These are phyloP conservation scores for Bradysia coprophila DNA, from an alignment of 1,140 invertebrate species.

Conservation along the genomic window DNA sequence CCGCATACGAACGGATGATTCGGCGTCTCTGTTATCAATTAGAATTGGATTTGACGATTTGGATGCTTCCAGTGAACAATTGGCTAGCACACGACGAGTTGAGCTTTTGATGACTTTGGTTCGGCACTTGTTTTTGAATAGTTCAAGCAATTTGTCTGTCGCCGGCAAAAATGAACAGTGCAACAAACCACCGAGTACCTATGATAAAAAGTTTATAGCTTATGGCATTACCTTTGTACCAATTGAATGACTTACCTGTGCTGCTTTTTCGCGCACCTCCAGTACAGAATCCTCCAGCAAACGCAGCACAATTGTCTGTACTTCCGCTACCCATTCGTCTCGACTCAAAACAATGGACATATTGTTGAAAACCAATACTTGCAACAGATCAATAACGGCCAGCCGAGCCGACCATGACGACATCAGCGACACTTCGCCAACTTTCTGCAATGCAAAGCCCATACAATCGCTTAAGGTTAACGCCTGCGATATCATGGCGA, in stretches of 20 bases:
- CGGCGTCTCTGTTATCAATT: constrained; percentile 18
- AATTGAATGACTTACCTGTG: too few species aligned
- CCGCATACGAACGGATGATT: constrained; percentile 26
- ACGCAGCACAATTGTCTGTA: constrained; percentile 37
- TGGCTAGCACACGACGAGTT: neutral
- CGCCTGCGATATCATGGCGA: constrained; percentile 42
- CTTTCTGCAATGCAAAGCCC: constrained; percentile 25
- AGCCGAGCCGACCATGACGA: constrained; percentile 62
- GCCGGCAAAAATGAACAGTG: constrained; percentile 61
- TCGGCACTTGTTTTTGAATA: constrained; percentile 4
- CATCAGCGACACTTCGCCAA: constrained; percentile 26
- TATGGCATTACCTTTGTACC: too few species aligned
- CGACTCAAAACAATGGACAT: constrained; percentile 48
- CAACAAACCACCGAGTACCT: constrained; percentile 60
- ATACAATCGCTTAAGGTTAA: constrained; percentile 31
- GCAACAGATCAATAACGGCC: constrained; percentile 52
- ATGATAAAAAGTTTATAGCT: neutral
- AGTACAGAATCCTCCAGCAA: constrained; percentile 48
- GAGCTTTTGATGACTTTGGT: constrained; percentile 3
- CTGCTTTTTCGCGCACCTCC: constrained; percentile 65
- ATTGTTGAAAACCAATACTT: constrained; percentile 70
- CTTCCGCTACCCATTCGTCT: constrained; percentile 29
- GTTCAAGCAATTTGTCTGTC: constrained; percentile 32
- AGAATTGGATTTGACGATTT: neutral
- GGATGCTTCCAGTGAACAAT: neutral